Percentiles rank a stretch among this genome's conserved stretches.
Conservation (phyloP, 2,113 vertebrate genomes). For the Okapia johnstoni region DNA sequence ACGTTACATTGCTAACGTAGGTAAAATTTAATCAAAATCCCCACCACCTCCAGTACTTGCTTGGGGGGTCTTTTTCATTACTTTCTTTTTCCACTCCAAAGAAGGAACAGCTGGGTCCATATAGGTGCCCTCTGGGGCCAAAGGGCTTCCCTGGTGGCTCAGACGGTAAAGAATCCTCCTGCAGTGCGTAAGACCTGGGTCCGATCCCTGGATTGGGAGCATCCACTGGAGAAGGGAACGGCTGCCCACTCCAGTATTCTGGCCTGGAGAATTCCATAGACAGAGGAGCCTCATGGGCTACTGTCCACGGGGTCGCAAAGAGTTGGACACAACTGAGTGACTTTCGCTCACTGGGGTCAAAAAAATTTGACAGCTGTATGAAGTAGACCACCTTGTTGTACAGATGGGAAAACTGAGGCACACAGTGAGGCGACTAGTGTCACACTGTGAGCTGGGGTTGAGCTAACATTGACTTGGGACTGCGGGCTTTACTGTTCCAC, state of each 20-base stretch:
- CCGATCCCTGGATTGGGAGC: no score
- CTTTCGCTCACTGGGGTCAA: background rate
- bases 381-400: background rate
- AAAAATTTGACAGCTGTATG: background rate
- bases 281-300: background rate
- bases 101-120: background rate
- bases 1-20: background rate
- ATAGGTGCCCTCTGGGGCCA: background rate
- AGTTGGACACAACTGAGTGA: background rate
- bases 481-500: background rate
- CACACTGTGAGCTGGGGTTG: background rate
- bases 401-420: background rate
- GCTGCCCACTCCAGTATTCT: no score
- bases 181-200: no score
- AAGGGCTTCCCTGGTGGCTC: no score
- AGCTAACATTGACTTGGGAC: background rate
- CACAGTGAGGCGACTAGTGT: background rate
- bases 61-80: background rate
- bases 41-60: background rate
- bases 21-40: background rate
- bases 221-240: no score
- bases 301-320: background rate
- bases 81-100: slow-evolving; percentile 18
- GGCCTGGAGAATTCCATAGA: no score
- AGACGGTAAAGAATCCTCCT: no score